A percentile compares a stretch with the other conserved stretches of the same genome.
These are phyloP conservation scores for Drosophila pseudoananassae DNA, from an alignment of 1,140 invertebrate species.

Conservation along the genomic window DNA sequence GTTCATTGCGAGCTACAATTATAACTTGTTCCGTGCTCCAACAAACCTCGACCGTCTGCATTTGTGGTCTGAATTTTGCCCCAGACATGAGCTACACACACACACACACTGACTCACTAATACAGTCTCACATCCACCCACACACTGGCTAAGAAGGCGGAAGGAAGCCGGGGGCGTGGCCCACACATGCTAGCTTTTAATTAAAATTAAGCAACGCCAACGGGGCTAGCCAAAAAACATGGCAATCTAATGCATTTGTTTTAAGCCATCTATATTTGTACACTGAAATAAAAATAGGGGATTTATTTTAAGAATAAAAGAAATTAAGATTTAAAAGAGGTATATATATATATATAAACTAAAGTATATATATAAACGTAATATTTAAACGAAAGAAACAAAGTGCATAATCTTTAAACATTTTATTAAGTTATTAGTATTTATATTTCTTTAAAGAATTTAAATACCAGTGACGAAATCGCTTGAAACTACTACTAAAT, in stretches of 20 bases:
- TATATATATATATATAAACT: too few species aligned
- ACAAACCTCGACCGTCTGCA: constrained; percentile 33
- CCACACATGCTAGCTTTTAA: constrained; percentile 46
- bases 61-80: constrained; percentile 24
- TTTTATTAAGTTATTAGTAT: too few species aligned
- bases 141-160: not conserved
- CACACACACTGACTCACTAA: not conserved
- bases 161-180: not conserved
- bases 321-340: too few species aligned
- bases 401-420: too few species aligned
- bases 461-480: too few species aligned
- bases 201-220: constrained; percentile 57
- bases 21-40: constrained; percentile 27
- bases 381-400: too few species aligned
- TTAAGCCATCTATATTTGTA: not conserved
- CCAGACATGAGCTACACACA: constrained; percentile 23
- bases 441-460: too few species aligned
- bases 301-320: too few species aligned
- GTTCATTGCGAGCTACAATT: constrained; percentile 36
- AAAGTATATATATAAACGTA: too few species aligned
- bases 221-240: constrained; percentile 28
- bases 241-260: constrained; percentile 31
- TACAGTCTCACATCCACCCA: not conserved
- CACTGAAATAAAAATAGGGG: not conserved
- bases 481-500: too few species aligned